Base-by-base conservation (phyloP, 2,888 invertebrate species). In the Nematopogon swammerdamellus region DNA sequence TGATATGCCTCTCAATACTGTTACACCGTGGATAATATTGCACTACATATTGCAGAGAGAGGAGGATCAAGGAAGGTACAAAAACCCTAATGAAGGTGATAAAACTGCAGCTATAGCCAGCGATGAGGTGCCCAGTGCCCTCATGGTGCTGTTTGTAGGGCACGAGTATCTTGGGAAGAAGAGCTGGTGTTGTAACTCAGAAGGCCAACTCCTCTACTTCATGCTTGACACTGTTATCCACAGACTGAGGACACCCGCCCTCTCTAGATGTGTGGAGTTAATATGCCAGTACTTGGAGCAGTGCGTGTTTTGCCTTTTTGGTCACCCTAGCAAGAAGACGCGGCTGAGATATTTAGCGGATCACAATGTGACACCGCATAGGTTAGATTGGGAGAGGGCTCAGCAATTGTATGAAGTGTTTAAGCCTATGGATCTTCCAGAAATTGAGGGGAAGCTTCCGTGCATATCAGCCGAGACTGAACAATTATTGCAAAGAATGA, bases 381-480 rank as follows among this genome's bases (percentile, higher is more conserved):
- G 85, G 8, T 68, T 92, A 51, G 86, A 86, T 11, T 92, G 91
- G 91, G 81, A 84, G 50, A 81, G 86, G 55, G 88, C 89, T 0
- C 85, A 88, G 58, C 85, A 89, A 61, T 63, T 92, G 14, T 91
- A 91, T 63, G 89, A 92, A 59, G 89, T 91, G 59, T 94, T 91
- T 65, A 86, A 86, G 53, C 94, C 94, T 0, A 84, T 86, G 53
- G 77, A 82, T 49, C 65, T 95, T 47, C 95, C 95, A 1, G 92
- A 89, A 59, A 88, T 93, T 62, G 92, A 92, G 69, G 89, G 88
- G 30, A 79, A 73, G 63, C 79, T 85, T 10, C 83, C 87, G 30
- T 89, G 90, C 1, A 90, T 95, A n/a, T 84, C 88, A n/a, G 73
- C 84, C 0, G 96, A 96, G 60, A 88, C 89, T 30, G 91, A 92